Base-by-base conservation (phyloP, 1,140 invertebrate species). In the Drosophila grimshawi region DNA sequence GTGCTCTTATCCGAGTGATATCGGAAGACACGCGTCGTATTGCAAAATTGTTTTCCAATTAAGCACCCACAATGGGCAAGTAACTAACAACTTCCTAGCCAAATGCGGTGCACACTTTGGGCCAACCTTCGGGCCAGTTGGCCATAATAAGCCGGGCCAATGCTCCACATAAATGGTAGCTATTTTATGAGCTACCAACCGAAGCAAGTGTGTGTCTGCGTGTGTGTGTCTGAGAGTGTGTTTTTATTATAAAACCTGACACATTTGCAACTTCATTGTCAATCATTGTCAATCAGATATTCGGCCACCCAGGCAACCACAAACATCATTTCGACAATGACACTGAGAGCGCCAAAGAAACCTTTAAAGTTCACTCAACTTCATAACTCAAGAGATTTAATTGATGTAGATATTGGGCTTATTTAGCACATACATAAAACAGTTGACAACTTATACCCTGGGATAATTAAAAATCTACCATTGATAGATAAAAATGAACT, bases 101-200 rank as follows among this genome's bases (percentile, higher is more conserved):
- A 66, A 76, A 65, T 46, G 69, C 45, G 43, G 56, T 8, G 48
- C 68, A 59, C 39, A 53, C 46, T 37, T 61, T 55, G 19, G 3
- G 45, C 29, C 59, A 76, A 74, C 71, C 64, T 74, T 74, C 64
- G 41, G 3, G 43, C 35, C 29, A 37, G 56, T 41, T 74, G 51
- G 65, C 75, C 75, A 78, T 78, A 78, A 78, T 78, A 78, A 78
- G 75, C 75, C 56, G 35, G 63, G 71, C 75, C 75, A 78, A 69
- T 78, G 75, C 60, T 63, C 64, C 39, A 69, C 46, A 63, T 63
- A 63, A 68, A 69, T 77, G 71, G 64, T 75, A 69, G 60, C 71
- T 75, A 74, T 55, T 68, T 72, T 67, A 53, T 46, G 3, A 37
- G 49, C 32, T 45, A 51, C 30, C 19, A 45, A 11, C 10, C 8